These are phyloP conservation scores for Tachycineta bicolor DNA, from an alignment of 2,113 vertebrate genomes.

Conservation along the genomic window DNA sequence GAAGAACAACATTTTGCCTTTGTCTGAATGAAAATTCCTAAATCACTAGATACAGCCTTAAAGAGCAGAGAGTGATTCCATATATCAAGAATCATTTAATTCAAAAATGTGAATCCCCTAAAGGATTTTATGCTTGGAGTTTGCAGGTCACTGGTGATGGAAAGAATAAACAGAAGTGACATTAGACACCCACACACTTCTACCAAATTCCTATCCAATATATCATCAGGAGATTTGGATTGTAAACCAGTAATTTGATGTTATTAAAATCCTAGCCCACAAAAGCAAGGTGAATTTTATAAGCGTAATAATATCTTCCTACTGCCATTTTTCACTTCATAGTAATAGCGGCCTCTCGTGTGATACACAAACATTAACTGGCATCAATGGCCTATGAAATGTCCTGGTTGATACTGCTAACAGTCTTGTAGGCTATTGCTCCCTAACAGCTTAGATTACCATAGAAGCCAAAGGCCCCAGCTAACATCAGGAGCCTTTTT, in stretches of 20 bases:
- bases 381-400: background rate
- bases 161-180: constrained; percentile 33
- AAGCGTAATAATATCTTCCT: background rate
- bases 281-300: background rate
- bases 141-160: constrained; percentile 15
- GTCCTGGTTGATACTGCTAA: background rate
- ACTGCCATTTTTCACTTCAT: background rate
- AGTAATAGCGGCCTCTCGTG: background rate
- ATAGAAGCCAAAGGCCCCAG: background rate
- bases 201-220: background rate
- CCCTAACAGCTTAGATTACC: background rate
- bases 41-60: background rate
- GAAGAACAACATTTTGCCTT: background rate
- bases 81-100: background rate
- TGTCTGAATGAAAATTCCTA: background rate
- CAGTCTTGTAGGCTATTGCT: background rate
- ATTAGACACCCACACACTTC: background rate
- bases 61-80: background rate
- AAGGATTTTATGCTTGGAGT: background rate
- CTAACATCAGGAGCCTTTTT: constrained; percentile 6
- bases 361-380: background rate
- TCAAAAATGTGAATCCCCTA: constrained; percentile 10
- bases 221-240: background rate
- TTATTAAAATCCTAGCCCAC: background rate
- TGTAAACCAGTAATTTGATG: background rate